Conservation (phyloP, 1,140 invertebrate genomes). For the Heliconius congener region DNA sequence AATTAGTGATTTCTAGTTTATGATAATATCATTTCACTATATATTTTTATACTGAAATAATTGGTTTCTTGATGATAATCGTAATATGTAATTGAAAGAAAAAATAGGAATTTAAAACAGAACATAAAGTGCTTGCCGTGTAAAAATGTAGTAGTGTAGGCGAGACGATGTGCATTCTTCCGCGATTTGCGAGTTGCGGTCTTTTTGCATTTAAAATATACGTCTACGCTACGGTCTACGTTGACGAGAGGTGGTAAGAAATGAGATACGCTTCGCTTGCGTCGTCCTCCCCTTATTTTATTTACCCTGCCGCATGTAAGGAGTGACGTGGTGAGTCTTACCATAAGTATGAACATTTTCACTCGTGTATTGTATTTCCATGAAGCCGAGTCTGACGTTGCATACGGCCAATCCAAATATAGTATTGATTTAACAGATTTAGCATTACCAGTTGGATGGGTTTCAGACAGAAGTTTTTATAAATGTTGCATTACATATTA, state of each 20-base stretch:
- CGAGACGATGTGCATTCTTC: constrained; percentile 47
- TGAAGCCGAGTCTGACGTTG: constrained; percentile 40
- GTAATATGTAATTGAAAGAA: neutral
- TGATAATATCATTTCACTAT: neutral
- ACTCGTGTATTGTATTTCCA: constrained; percentile 27
- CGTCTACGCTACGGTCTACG: neutral
- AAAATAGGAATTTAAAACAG: neutral
- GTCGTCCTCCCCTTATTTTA: constrained; percentile 47
- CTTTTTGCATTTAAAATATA: constrained; percentile 56
- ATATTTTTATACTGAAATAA: neutral
- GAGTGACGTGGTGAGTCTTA: constrained; percentile 30
- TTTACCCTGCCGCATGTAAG: constrained; percentile 35
- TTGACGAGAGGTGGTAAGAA: constrained; percentile 48
- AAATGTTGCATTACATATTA: constrained; percentile 44
- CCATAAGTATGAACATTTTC: neutral
- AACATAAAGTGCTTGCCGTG: neutral
- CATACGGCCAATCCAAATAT: constrained; percentile 50
- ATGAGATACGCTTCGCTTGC: constrained; percentile 57
- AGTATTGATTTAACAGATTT: constrained; percentile 65
- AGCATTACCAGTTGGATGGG: constrained; percentile 61
- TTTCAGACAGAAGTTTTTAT: constrained; percentile 67
- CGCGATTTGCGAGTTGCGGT: constrained; percentile 54
- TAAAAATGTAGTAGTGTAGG: constrained; percentile 12
- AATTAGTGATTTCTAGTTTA: neutral
- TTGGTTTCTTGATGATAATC: neutral